Conservation (phyloP, 2,888 invertebrate species). For the Eugnorisma glareosa region DNA sequence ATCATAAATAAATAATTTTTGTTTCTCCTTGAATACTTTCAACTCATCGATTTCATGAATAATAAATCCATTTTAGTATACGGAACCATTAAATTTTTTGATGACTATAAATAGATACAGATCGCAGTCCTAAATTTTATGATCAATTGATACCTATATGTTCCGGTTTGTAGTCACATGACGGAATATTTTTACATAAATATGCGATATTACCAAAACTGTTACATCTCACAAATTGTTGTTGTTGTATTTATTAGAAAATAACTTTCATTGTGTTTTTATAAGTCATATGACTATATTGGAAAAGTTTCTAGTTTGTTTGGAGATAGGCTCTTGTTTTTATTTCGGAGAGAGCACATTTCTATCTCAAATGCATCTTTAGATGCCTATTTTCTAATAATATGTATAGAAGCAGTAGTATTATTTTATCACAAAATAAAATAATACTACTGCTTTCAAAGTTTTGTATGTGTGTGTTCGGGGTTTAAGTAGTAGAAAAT, state of each 20-base stretch:
- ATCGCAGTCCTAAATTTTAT: conserved; percentile 32
- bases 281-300: conserved; percentile 3
- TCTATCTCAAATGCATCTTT: background rate
- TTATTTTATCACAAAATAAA: too few relatives aligned
- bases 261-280: conserved; percentile 55
- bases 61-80: conserved; percentile 27
- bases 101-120: conserved; percentile 18
- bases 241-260: conserved; percentile 47
- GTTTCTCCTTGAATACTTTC: background rate
- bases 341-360: background rate
- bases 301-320: conserved; percentile 21
- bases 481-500: too few relatives aligned
- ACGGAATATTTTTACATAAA: conserved; percentile 64
- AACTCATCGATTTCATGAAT: conserved; percentile 9
- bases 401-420: too few relatives aligned
- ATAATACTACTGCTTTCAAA: too few relatives aligned
- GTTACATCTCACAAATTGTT: conserved; percentile 34
- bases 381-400: too few relatives aligned
- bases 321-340: background rate
- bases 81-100: conserved; percentile 23
- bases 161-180: conserved; percentile 57
- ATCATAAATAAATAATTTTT: conserved; percentile 2
- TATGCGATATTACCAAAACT: conserved; percentile 44
- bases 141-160: conserved; percentile 26
- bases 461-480: too few relatives aligned